Percentiles rank a stretch among this genome's conserved stretches.
Evolutionary conservation across 2,113 vertebrate species (phyloP).

Genomic region (Petroica traversi): DNA sequence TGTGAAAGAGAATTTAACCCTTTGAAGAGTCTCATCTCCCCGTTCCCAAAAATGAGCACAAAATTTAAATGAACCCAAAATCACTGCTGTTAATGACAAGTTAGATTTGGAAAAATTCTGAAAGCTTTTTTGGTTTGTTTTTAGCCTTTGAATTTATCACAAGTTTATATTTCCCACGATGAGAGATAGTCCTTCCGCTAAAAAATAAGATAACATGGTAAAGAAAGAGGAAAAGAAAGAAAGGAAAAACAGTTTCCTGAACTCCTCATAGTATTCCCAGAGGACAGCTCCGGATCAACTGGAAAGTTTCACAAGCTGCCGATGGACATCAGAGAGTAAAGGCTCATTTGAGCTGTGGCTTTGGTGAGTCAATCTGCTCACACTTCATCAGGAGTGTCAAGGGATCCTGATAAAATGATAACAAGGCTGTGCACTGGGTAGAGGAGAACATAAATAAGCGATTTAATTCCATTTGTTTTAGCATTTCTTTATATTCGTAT

Average conservation of each 20-base stretch:
- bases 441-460: conserved; percentile 46
- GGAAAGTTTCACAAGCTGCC: conserved; percentile 49
- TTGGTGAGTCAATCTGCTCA: conserved; percentile 28
- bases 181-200: not conserved
- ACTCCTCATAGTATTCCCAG: not conserved
- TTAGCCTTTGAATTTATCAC: not conserved
- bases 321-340: not conserved
- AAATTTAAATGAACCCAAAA: not conserved
- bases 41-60: not conserved
- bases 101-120: not conserved
- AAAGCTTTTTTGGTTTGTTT: not conserved
- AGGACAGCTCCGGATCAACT: conserved; percentile 20
- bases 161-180: not conserved
- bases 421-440: not conserved
- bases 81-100: not conserved
- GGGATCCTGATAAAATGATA: conserved; percentile 57
- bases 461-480: conserved; percentile 55
- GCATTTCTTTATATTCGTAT: conserved; percentile 11
- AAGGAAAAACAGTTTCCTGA: not conserved
- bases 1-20: not conserved
- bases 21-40: not conserved
- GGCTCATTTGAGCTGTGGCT: not conserved
- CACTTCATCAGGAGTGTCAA: conserved; percentile 33
- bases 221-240: not conserved
- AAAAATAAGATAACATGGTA: not conserved